Evolutionary conservation across 2,113 vertebrate genomes (phyloP), one percentile per base, ranked within the genome.

Genomic region (Panthera uncia): DNA sequence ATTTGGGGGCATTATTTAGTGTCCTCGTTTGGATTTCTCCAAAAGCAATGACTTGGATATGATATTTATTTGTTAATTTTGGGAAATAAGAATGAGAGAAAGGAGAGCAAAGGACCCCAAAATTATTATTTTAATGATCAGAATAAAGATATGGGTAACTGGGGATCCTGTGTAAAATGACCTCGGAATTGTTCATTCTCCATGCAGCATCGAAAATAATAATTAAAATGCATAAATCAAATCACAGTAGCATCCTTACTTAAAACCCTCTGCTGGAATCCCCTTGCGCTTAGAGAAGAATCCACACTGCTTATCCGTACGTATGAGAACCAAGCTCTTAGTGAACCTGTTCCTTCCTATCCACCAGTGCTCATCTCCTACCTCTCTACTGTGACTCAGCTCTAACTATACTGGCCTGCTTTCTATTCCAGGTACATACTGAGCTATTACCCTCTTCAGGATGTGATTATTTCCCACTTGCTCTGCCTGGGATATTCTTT

Each of bases 61-160:
- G 27, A 41, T 50, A 15, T 52, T 95, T 91, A 82, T 84, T 94
- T 96, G 55, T 65, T 69, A 81, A 66, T 93, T 96, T 61, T 68
- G 65, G 14, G 69, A 89, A 87, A 81, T 16, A 88, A 10, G 5
- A 41, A 68, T 50, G 15, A 63, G 18, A 9, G 29, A 66, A 89
- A 84, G 31, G 38, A 78, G 23, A 74, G 4, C 21, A 16, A 79
- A n/a, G 11, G 6, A 50, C 4, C 74, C 31, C 10, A 19, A 15
- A 48, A n/a, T 55, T 25, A 4, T 3, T n/a, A 61, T 74, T 93
- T 89, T 71, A 95, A 73, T 66, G 68, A 90, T 2, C 21, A 76
- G 9, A 48, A 68, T 80, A 94, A 83, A 61, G 81, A 45, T 61
- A 76, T 71, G 12, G 14, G 1, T 27, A 78, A 33, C 25, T 66